phyloP scores from a whole-genome alignment of 2,113 vertebrate species.

The Mastomys natalensis region DNA sequence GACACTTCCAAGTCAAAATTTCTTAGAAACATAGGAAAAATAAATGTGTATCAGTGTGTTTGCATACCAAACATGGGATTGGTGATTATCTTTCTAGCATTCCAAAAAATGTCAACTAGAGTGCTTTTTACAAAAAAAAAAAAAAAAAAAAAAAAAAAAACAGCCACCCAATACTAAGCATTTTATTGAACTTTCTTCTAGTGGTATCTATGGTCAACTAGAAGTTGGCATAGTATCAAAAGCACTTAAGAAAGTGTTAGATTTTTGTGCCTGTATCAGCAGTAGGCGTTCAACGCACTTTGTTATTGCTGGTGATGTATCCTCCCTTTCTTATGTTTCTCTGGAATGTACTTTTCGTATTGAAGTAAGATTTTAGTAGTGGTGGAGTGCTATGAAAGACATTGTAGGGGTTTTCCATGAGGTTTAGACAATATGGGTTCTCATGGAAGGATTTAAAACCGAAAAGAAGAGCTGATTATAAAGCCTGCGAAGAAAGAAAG shows the following conservation, averaged over 20 bases:
- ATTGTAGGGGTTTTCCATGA: conserved; percentile 74
- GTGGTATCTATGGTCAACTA: background rate
- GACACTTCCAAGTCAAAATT: background rate
- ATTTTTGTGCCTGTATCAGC: background rate
- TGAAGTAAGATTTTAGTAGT: conserved; percentile 72
- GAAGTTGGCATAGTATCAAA: conserved; percentile 17
- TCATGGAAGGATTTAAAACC: no score
- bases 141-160: conserved; percentile 39
- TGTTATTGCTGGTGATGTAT: conserved; percentile 73
- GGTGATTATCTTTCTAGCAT: conserved; percentile 35
- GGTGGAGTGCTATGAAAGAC: no score
- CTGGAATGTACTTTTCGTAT: conserved; percentile 70
- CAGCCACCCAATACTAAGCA: background rate
- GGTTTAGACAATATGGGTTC: conserved; percentile 76
- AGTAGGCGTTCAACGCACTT: conserved; percentile 64
- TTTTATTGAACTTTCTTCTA: background rate
- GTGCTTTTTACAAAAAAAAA: conserved; percentile 39
- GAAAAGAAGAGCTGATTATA: conserved; percentile 66
- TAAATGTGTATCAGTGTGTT: background rate
- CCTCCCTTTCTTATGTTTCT: conserved; percentile 60
- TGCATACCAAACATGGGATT: conserved; percentile 19
- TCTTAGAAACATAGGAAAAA: background rate
- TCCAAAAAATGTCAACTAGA: conserved; percentile 20
- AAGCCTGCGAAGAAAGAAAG: conserved; percentile 75
- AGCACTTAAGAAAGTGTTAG: background rate